Percentiles rank a stretch among this genome's conserved stretches.
Conservation (phyloP, 2,113 vertebrate species). For the Thamnaconus septentrionalis region DNA sequence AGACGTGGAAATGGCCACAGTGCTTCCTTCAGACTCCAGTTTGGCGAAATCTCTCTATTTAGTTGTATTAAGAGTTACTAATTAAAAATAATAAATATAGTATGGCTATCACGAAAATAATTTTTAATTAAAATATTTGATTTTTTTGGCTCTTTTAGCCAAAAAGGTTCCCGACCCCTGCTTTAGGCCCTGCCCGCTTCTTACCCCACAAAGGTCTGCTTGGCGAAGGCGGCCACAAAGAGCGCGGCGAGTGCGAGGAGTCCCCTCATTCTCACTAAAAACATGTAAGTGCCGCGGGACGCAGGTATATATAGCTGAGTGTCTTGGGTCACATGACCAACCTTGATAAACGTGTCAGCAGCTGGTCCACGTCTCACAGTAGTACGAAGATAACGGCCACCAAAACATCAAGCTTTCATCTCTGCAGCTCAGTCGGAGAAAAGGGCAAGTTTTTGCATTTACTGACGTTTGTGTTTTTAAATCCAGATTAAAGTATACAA, state of each 20-base stretch:
- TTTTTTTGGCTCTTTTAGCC: no score
- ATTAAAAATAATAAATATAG: no score
- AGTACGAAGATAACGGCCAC: constrained; percentile 7
- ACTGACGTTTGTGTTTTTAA: no score
- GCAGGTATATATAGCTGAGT: constrained; percentile 36
- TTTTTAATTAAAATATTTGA: no score
- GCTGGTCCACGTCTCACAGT: constrained; percentile 63
- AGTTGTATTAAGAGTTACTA: no score
- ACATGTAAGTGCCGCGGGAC: background rate
- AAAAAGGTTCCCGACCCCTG: background rate
- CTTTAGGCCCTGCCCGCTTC: constrained; percentile 50
- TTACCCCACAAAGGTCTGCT: constrained; percentile 85
- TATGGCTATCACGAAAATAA: no score
- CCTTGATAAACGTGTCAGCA: constrained; percentile 44
- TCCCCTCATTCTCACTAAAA: constrained; percentile 72
- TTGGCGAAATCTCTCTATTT: no score
- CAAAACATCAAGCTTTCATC: background rate
- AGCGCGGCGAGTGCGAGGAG: constrained; percentile 71
- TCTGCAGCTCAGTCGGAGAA: background rate
- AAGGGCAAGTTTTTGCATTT: background rate
- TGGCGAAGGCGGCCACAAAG: constrained; percentile 54
- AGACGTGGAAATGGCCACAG: no score
- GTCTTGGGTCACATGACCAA: constrained; percentile 13
- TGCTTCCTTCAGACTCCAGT: no score
- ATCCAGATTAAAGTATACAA: no score